These are phyloP conservation scores for Andrena haemorrhoa DNA, from an alignment of 2,888 invertebrate species.

Conservation along the genomic window DNA sequence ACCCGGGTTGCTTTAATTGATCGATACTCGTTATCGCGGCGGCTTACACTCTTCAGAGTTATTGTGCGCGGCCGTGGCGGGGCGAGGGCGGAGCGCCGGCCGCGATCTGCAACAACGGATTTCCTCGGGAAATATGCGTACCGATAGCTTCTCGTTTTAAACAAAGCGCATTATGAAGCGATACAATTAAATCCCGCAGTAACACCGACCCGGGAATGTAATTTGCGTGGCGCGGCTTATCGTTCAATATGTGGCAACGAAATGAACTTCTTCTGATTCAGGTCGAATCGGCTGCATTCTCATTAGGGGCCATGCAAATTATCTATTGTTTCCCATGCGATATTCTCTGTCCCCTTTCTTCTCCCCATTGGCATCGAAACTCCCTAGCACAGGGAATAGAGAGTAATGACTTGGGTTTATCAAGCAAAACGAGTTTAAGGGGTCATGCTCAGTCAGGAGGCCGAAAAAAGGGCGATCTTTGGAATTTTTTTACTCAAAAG, in stretches of 20 bases:
- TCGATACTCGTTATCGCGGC: constrained; percentile 47
- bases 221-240: constrained; percentile 37
- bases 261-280: constrained; percentile 7
- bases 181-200: constrained; percentile 50
- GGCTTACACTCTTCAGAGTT: constrained; percentile 52
- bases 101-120: constrained; percentile 23
- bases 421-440: too few relatives aligned
- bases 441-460: too few relatives aligned
- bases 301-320: background rate
- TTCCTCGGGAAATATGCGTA: constrained; percentile 30
- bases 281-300: background rate
- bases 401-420: too few relatives aligned
- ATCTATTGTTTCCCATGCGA: background rate
- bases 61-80: background rate
- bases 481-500: too few relatives aligned
- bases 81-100: background rate
- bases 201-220: constrained; percentile 4
- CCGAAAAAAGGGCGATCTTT: too few relatives aligned
- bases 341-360: background rate
- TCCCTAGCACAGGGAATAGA: too few relatives aligned
- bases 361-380: background rate
- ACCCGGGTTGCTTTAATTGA: constrained; percentile 58
- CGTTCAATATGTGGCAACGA: constrained; percentile 11
- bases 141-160: constrained; percentile 44
- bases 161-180: constrained; percentile 48